phyloP scores from a whole-genome alignment of 64 coral and sea anemone species.

The Astreopora myriophthalma region DNA sequence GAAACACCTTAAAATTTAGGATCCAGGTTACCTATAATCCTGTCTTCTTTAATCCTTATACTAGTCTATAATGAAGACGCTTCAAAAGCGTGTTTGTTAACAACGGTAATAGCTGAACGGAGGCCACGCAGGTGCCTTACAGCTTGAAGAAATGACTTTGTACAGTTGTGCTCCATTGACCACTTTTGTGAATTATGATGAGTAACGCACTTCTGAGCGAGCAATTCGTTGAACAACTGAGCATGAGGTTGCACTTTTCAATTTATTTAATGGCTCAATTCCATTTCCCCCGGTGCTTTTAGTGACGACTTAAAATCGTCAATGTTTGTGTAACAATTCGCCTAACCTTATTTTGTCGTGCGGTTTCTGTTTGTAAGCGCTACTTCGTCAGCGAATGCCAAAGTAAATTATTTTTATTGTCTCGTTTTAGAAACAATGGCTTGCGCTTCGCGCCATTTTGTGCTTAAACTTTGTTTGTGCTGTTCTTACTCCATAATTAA shows the following conservation, averaged over 20 bases:
- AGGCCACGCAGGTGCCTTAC: not conserved
- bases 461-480: too few species aligned
- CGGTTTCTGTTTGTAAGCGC: not conserved
- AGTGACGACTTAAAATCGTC: too few species aligned
- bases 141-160: not conserved
- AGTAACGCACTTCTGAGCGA: not conserved
- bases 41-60: not conserved
- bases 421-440: not conserved
- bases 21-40: not conserved
- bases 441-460: not conserved
- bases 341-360: not conserved
- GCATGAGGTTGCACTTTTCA: too few species aligned
- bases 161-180: not conserved
- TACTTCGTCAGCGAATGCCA: not conserved
- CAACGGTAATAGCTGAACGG: not conserved
- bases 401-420: not conserved
- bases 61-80: not conserved
- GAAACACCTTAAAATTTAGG: not conserved
- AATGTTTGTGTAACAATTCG: not conserved
- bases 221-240: not conserved
- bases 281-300: too few species aligned
- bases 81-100: conserved; percentile 5
- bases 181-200: not conserved
- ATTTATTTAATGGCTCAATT: not conserved
- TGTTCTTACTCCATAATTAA: too few species aligned